A percentile compares a stretch with the other conserved stretches of the same genome.
Evolutionary conservation across 2,113 vertebrate genomes (phyloP).

Genomic region (Atlantisia rogersi): DNA sequence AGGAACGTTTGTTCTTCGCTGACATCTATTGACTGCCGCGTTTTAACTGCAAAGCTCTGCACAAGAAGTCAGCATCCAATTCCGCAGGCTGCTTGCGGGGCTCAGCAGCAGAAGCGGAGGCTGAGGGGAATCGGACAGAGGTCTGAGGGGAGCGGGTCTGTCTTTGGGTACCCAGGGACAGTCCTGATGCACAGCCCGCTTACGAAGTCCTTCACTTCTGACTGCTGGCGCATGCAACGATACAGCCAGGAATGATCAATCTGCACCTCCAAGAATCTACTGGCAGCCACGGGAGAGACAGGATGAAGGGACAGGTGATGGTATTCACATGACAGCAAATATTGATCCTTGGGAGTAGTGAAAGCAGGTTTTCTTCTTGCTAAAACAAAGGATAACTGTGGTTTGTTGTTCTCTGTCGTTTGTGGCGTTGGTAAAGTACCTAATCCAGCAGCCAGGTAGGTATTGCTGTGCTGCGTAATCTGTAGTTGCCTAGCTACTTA

Average conservation of each 20-base stretch:
- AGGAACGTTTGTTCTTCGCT: not conserved
- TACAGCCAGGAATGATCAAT: not conserved
- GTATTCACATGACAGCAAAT: not conserved
- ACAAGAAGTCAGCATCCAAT: not conserved
- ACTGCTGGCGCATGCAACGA: not conserved
- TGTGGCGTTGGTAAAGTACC: not conserved
- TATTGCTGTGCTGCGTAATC: not conserved
- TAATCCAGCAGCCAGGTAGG: not conserved
- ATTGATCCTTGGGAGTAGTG: not conserved
- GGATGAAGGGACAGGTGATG: not conserved
- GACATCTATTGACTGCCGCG: not conserved
- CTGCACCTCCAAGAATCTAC: not conserved
- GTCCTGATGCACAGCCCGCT: not conserved
- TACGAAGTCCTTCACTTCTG: not conserved
- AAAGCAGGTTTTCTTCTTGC: not conserved
- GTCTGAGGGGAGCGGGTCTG: not conserved
- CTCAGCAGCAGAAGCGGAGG: not conserved
- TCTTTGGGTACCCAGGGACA: not conserved
- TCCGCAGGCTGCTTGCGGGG: not conserved
- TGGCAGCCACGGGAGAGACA: not conserved
- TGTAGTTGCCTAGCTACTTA: not conserved
- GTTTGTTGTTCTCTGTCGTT: not conserved
- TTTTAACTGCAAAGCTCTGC: not conserved
- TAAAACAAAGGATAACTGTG: not conserved
- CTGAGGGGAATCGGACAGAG: not conserved